phyloP scores from a whole-genome alignment of 2,797 vertebrate genomes.

The Sebastes trivittatus region DNA sequence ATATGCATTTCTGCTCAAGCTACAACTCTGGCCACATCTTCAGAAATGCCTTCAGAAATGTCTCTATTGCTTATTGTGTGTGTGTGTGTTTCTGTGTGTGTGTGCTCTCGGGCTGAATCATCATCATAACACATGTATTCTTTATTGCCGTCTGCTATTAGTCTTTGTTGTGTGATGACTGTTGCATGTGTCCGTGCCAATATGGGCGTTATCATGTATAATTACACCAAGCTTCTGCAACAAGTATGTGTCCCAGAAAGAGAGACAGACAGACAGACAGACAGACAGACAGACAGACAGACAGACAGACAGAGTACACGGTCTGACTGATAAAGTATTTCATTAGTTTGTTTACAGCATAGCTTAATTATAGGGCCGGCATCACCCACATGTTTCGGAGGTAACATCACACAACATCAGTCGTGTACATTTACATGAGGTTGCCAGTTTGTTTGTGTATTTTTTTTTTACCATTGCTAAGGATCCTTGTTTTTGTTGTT shows the following conservation, averaged over 20 bases:
- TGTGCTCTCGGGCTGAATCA: background rate
- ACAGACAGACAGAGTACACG: background rate
- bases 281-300: background rate
- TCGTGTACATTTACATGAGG: background rate
- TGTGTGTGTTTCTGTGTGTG: background rate
- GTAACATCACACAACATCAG: slow-evolving; percentile 8
- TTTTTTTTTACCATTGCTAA: background rate
- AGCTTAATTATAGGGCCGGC: background rate
- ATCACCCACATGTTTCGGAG: slow-evolving; percentile 13
- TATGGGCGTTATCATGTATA: background rate
- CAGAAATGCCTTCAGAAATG: background rate
- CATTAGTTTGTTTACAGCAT: slow-evolving; percentile 30
- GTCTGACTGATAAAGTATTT: slow-evolving; percentile 21
- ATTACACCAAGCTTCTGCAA: slow-evolving; percentile 31
- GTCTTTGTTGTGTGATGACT: slow-evolving; percentile 4
- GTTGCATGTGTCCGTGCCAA: slow-evolving; percentile 5
- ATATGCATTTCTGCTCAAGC: slow-evolving; percentile 10
- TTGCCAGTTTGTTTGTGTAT: background rate
- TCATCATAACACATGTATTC: slow-evolving; percentile 10
- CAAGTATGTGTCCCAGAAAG: background rate
- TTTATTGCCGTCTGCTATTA: slow-evolving; percentile 6
- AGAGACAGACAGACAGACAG: background rate
- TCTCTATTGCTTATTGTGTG: background rate
- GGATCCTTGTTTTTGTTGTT: background rate
- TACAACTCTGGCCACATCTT: background rate